Base-by-base conservation (phyloP, 2,113 vertebrate species). In the Zosterops japonicus region DNA sequence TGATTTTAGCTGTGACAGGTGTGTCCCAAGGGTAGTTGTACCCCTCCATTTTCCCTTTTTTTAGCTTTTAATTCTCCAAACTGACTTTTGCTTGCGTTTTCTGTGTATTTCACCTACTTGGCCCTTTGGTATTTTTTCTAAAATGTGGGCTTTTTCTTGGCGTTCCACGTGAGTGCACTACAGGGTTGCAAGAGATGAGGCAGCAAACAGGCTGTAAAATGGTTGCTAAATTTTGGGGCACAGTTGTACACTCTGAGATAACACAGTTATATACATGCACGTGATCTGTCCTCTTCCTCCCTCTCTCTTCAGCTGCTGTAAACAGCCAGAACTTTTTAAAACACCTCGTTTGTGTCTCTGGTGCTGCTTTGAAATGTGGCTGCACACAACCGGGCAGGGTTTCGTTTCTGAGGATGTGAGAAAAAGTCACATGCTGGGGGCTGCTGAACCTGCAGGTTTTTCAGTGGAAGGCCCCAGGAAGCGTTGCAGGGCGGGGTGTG, bases 381-480 rank as follows among this genome's bases (percentile, higher is more conserved):
- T 67, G 59, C 29, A 2, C 2, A 10, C 22, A 1, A 1, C 25
- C 21, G 68, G 28, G 20, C 14, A 31, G 33, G 59, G 44, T 57
- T 65, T 59, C 1, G 0, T n/a, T 29, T 61, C 76, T 56, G 49
- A 71, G 77, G 60, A 36, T 67, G 52, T 59, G 76, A 60, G 52
- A 35, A 44, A 42, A 4, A 17, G 1, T 9, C 36, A 0, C 0
- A 0, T 67, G 55, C 49, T 1, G 8, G 11, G 19, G 15, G 44
- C 44, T 83, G 75, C 31, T 2, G 3, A 72, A 18, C 6, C 13
- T 5, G 0, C 50, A 8, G 1, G 60, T 5, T 36, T 42, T 59
- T 55, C 29, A 4, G 69, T 16, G 83, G 44, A 47, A 89, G 46
- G 63, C 20, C 8, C 0, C 0, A 33, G 89, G 90, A 64, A 91